phyloP scores from a whole-genome alignment of 2,888 invertebrate species.

The Neoascia interrupta region DNA sequence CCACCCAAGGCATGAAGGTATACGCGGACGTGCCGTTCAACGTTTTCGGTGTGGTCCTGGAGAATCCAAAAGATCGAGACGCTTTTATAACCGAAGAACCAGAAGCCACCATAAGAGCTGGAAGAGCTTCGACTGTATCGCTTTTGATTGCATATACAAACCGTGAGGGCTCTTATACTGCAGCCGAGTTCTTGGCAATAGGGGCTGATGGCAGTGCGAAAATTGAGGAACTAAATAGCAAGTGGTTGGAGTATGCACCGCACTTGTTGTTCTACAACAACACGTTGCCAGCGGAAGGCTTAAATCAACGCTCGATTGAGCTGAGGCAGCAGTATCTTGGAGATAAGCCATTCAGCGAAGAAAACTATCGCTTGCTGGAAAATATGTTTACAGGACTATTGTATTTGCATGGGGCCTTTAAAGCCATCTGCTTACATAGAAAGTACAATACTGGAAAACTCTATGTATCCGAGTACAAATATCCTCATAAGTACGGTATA shows the following conservation, averaged over 20 bases:
- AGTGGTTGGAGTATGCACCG: conserved; percentile 7
- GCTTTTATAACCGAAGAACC: conserved; percentile 85
- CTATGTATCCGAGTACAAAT: not conserved
- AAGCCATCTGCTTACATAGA: not conserved
- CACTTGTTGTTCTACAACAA: conserved; percentile 4
- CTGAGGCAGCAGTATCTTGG: conserved; percentile 19
- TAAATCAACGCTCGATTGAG: not conserved
- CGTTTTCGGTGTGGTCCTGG: conserved; percentile 86
- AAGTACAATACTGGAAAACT: not conserved
- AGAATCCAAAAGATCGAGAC: conserved; percentile 79
- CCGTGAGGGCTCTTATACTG: conserved; percentile 87
- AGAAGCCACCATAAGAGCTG: conserved; percentile 81
- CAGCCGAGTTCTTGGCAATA: conserved; percentile 74
- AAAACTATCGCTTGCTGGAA: conserved; percentile 75
- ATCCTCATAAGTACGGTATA: not conserved
- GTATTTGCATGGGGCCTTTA: conserved; percentile 78
- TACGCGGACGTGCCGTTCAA: conserved; percentile 84
- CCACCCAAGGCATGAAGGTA: conserved; percentile 74
- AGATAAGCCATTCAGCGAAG: conserved; percentile 45
- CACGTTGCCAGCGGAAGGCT: not conserved
- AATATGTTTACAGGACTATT: conserved; percentile 84
- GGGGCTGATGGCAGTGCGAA: not conserved
- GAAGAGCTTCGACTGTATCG: conserved; percentile 83
- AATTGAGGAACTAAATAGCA: conserved; percentile 1
- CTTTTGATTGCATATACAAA: conserved; percentile 84